These are phyloP conservation scores for Lytechinus pictus DNA, from an alignment of 35 echinoderm and acorn worm genomes.

Conservation along the genomic window DNA sequence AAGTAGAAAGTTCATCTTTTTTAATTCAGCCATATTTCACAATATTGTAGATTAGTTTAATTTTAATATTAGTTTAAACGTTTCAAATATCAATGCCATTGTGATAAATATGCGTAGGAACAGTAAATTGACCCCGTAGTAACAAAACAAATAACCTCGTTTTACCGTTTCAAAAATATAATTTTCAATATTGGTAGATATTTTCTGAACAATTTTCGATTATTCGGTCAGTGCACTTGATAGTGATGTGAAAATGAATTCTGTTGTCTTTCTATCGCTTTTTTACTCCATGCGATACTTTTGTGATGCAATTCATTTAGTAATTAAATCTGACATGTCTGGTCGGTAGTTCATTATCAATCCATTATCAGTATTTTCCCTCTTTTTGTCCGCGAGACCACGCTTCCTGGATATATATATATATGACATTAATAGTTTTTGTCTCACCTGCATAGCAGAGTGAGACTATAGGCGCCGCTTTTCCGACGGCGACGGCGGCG, in stretches of 20 bases:
- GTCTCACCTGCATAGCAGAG: too few relatives aligned
- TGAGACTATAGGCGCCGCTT: too few relatives aligned
- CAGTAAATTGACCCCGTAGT: background rate
- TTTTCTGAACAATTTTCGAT: background rate
- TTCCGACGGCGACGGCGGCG: too few relatives aligned
- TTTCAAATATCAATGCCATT: background rate
- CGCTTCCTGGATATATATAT: background rate
- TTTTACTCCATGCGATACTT: background rate
- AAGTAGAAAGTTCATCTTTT: too few relatives aligned
- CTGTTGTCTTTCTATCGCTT: background rate
- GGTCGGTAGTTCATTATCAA: background rate
- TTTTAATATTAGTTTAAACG: background rate
- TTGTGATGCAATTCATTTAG: background rate
- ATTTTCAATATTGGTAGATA: background rate
- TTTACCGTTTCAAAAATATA: background rate
- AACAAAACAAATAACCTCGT: background rate
- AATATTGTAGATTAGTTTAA: background rate
- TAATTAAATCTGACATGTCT: background rate
- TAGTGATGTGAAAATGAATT: background rate
- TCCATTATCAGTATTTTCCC: background rate
- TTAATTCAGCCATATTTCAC: background rate
- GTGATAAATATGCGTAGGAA: background rate
- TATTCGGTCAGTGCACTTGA: background rate
- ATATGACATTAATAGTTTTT: background rate
- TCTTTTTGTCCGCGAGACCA: background rate